Conservation (phyloP, 2,888 invertebrate genomes). For the Horisme vitalbata region DNA sequence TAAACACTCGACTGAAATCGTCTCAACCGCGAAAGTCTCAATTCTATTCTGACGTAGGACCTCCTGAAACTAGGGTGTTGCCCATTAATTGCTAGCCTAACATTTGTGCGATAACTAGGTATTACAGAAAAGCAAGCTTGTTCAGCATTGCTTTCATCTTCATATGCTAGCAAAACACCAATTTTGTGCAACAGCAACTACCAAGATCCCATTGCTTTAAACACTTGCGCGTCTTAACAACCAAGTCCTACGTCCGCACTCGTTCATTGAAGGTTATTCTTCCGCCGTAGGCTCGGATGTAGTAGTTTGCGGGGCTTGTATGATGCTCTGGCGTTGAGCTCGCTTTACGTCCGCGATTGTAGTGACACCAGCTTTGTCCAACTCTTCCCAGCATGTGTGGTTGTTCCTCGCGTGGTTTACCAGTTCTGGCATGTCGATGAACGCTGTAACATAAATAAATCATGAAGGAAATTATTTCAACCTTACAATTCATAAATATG, state of each 20-base stretch:
- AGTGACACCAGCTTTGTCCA: constrained; percentile 89
- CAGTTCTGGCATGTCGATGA: constrained; percentile 96
- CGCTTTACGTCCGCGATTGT: constrained; percentile 86
- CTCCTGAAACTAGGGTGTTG: background rate
- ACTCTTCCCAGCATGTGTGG: constrained; percentile 95
- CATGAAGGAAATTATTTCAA: too few species aligned
- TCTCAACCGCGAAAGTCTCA: background rate
- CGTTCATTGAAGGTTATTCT: constrained; percentile 40
- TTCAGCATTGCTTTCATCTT: too few species aligned
- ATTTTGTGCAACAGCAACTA: too few species aligned
- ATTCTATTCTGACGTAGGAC: constrained; percentile 3
- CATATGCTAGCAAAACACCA: too few species aligned
- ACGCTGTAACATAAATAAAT: constrained; percentile 82
- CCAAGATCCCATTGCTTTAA: background rate
- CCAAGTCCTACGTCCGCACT: constrained; percentile 4
- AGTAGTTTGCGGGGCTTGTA: constrained; percentile 40
- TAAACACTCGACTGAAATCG: constrained; percentile 13
- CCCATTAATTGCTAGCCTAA: background rate
- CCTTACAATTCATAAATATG: too few species aligned
- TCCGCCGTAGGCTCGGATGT: constrained; percentile 54
- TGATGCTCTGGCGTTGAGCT: constrained; percentile 52
- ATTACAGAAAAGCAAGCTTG: background rate
- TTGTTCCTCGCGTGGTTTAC: constrained; percentile 92
- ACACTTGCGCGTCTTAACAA: constrained; percentile 10
- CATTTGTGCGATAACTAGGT: too few species aligned